Percentiles rank a stretch among this genome's conserved stretches.
Evolutionary conservation across 2,888 invertebrate species (phyloP).

Genomic region (Ryuthela nishihirai): DNA sequence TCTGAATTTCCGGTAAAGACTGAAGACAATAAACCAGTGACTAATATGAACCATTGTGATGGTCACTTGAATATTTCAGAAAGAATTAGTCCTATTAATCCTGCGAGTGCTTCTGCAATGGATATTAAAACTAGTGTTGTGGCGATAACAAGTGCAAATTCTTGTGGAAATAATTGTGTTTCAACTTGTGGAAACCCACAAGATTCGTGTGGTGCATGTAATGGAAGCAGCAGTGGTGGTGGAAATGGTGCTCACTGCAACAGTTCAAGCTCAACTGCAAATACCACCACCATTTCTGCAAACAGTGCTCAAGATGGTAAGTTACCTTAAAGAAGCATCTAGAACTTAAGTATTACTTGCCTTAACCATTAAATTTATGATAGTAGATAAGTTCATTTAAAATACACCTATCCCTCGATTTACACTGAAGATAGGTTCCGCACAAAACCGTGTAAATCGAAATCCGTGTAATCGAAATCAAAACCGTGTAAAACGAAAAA

Average conservation of each 20-base stretch:
- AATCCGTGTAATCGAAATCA: no score
- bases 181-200: constrained; percentile 16
- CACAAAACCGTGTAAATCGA: no score
- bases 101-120: constrained; percentile 20
- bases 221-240: constrained; percentile 4
- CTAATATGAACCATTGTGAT: constrained; percentile 33
- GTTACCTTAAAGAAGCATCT: no score
- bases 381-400: no score
- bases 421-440: no score
- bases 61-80: constrained; percentile 31
- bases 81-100: constrained; percentile 19
- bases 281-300: constrained; percentile 6
- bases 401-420: no score
- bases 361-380: no score
- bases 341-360: no score
- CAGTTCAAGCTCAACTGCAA: constrained; percentile 10
- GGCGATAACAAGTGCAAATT: constrained; percentile 23
- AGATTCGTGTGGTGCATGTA: constrained; percentile 12
- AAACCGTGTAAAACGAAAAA: no score
- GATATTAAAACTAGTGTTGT: constrained; percentile 28
- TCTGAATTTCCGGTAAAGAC: constrained; percentile 22
- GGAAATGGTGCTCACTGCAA: constrained; percentile 17
- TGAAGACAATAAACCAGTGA: constrained; percentile 17
- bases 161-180: constrained; percentile 21
- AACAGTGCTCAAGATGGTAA: constrained; percentile 27